A percentile compares a stretch with the other conserved stretches of the same genome.
Conservation (phyloP, 2,113 vertebrate species). For the Gasterosteus aculeatus region DNA sequence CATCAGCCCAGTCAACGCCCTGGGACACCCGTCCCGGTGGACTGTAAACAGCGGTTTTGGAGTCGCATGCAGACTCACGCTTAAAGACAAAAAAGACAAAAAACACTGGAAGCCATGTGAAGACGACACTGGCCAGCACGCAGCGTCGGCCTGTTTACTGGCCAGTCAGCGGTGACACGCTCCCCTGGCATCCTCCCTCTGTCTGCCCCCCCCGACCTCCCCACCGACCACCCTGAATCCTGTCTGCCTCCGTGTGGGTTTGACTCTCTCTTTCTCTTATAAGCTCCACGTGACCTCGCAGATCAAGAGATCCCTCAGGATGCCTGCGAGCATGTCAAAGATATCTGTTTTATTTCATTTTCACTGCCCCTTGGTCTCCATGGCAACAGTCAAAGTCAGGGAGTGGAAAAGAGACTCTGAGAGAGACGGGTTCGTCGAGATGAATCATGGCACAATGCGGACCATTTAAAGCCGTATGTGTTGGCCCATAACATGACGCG, state of each 20-base stretch:
- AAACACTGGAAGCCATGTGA: constrained; percentile 7
- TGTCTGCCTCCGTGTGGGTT: constrained; percentile 38
- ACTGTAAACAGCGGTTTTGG: constrained; percentile 26
- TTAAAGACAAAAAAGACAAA: not conserved
- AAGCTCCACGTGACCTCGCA: constrained; percentile 52
- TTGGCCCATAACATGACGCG: not conserved
- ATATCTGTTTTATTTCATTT: not conserved
- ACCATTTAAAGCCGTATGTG: constrained; percentile 20
- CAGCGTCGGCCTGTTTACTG: constrained; percentile 54
- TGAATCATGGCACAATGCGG: constrained; percentile 47
- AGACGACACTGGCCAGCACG: constrained; percentile 23
- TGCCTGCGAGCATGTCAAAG: constrained; percentile 37
- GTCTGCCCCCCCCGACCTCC: constrained; percentile 12
- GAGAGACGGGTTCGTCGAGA: constrained; percentile 23
- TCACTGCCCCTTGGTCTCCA: constrained; percentile 41
- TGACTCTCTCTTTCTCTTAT: constrained; percentile 1
- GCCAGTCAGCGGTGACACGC: constrained; percentile 56
- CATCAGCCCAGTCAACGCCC: constrained; percentile 19
- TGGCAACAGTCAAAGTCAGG: constrained; percentile 57
- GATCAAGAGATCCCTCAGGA: constrained; percentile 41
- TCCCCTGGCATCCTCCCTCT: constrained; percentile 46
- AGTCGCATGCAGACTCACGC: constrained; percentile 24
- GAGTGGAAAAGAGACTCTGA: constrained; percentile 22
- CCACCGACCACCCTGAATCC: not conserved
- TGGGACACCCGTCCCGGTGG: constrained; percentile 18